phyloP scores from a whole-genome alignment of 2,113 vertebrate species.

The Microtus ochrogaster region DNA sequence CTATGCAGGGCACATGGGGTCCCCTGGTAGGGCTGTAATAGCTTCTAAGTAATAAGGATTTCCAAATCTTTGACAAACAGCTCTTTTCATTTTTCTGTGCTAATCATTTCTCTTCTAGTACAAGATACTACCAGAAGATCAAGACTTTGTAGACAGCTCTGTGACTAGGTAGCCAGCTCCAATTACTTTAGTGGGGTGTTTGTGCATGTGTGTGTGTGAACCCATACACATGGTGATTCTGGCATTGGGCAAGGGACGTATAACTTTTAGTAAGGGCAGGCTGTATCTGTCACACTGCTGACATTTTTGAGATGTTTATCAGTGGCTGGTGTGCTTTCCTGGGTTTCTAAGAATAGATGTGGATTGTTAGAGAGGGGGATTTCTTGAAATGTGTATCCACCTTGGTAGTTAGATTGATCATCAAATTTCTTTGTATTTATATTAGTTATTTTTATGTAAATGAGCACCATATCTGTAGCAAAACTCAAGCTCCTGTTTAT shows the following conservation, averaged over 20 bases:
- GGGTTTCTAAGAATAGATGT: conserved; percentile 53
- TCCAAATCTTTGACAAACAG: not conserved
- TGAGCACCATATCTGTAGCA: not conserved
- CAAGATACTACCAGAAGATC: not conserved
- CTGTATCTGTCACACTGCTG: conserved; percentile 6
- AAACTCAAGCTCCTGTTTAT: conserved; percentile 2
- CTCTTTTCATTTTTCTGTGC: conserved; percentile 12
- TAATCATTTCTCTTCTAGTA: not conserved
- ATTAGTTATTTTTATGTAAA: not conserved
- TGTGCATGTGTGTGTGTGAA: not conserved
- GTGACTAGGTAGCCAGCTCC: not conserved
- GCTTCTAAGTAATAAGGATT: conserved; percentile 27
- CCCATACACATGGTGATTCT: no score
- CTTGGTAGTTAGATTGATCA: not conserved
- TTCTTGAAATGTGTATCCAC: not conserved
- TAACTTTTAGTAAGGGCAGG: not conserved
- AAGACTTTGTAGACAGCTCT: not conserved
- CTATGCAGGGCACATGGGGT: not conserved
- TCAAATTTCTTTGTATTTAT: not conserved
- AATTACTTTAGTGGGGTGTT: not conserved
- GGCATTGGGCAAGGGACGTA: not conserved
- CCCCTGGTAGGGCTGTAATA: not conserved
- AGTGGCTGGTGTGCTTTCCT: not conserved
- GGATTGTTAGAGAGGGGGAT: not conserved
- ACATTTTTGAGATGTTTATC: conserved; percentile 30